Conservation (phyloP, 2,888 invertebrate genomes). For the Rutpela maculata region DNA sequence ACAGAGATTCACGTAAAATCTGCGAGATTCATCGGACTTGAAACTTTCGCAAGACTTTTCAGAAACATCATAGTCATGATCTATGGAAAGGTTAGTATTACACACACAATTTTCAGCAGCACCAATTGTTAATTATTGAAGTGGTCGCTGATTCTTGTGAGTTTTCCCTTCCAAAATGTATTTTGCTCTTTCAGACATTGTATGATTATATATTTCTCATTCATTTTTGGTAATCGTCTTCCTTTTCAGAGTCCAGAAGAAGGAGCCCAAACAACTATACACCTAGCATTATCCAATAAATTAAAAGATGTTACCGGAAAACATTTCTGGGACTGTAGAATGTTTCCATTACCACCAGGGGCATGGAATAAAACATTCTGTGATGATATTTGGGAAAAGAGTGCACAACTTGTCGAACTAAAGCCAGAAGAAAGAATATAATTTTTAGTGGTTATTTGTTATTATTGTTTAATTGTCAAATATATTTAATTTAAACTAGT, state of each 20-base stretch:
- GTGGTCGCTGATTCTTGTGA: neutral
- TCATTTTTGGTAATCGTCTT: neutral
- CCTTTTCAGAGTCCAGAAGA: conserved; percentile 79
- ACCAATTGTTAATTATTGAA: too few species aligned
- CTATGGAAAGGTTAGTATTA: conserved; percentile 64
- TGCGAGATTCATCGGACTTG: conserved; percentile 56
- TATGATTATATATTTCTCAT: neutral
- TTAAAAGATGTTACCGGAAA: conserved; percentile 84
- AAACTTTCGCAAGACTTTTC: conserved; percentile 56
- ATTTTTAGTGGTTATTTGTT: neutral
- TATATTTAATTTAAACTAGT: conserved; percentile 9
- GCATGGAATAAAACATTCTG: conserved; percentile 75
- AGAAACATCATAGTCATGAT: conserved; percentile 58
- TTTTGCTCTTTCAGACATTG: too few species aligned
- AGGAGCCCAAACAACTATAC: conserved; percentile 88
- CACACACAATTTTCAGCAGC: too few species aligned
- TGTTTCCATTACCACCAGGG: conserved; percentile 64
- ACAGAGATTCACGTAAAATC: conserved; percentile 63
- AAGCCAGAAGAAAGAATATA: conserved; percentile 77
- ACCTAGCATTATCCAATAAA: conserved; percentile 85
- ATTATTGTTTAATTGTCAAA: neutral
- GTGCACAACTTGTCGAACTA: conserved; percentile 83
- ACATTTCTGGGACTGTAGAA: conserved; percentile 86
- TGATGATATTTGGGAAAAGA: conserved; percentile 88
- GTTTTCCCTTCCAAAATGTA: too few species aligned